phyloP scores from a whole-genome alignment of 1,140 invertebrate species.

The Eufriesea mexicana region DNA sequence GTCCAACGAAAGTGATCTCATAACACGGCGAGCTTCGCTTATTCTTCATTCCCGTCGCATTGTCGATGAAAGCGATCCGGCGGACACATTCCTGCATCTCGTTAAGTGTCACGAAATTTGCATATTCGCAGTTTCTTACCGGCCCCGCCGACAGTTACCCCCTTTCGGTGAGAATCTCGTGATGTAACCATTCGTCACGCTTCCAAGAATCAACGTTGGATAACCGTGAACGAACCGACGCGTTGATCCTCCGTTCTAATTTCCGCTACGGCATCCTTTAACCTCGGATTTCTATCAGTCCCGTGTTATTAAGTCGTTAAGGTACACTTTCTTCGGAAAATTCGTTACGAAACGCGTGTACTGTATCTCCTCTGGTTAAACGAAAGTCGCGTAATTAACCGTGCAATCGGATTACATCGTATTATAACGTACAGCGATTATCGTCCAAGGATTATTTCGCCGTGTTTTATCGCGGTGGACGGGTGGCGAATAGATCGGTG shows the following conservation, averaged over 20 bases:
- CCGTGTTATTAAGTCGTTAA: neutral
- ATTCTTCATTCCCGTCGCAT: conserved; percentile 63
- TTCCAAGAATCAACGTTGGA: conserved; percentile 3
- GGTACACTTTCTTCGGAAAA: neutral
- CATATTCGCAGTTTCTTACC: conserved; percentile 56
- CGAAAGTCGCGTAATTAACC: neutral
- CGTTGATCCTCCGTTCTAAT: conserved; percentile 1
- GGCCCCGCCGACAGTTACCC: conserved; percentile 2
- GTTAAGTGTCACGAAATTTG: conserved; percentile 51
- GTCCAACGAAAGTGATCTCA: conserved; percentile 71
- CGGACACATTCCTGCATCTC: conserved; percentile 54
- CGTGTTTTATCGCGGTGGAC: no score
- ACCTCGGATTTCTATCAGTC: neutral
- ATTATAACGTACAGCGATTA: no score
- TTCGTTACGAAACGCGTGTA: neutral
- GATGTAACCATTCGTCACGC: conserved; percentile 38
- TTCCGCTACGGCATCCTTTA: neutral
- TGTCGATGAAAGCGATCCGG: conserved; percentile 64
- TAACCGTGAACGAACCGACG: neutral
- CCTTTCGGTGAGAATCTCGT: conserved; percentile 22
- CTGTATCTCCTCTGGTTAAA: neutral
- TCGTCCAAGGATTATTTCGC: no score
- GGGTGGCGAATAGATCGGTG: no score
- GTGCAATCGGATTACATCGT: neutral
- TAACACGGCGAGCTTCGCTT: conserved; percentile 41